A percentile compares a stretch with the other conserved stretches of the same genome.
Evolutionary conservation across 2,888 invertebrate species (phyloP).

Genomic region (Ormia ochracea): DNA sequence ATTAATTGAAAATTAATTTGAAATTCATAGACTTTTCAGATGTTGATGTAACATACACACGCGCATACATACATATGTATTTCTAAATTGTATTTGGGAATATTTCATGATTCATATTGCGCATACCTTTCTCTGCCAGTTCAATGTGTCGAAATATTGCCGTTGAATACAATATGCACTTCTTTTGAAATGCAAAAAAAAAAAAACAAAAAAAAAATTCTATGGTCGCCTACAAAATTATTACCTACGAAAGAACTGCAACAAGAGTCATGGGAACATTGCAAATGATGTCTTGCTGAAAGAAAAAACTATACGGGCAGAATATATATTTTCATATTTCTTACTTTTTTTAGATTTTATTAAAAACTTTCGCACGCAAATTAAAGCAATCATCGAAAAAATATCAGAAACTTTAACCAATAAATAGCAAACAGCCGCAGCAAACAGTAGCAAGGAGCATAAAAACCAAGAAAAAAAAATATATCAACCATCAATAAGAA

Average conservation of each 20-base stretch:
- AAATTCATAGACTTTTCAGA: too few species aligned
- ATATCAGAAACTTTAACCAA: conserved; percentile 49
- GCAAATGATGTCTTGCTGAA: conserved; percentile 28
- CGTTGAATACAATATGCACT: background rate
- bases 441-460: conserved; percentile 61
- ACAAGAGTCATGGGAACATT: conserved; percentile 50
- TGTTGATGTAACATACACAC: too few species aligned
- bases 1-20: too few species aligned
- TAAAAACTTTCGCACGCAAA: conserved; percentile 75
- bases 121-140: background rate
- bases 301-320: conserved; percentile 25
- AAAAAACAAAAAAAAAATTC: conserved; percentile 12
- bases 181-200: background rate
- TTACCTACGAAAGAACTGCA: conserved; percentile 18
- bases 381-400: conserved; percentile 74
- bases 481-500: conserved; percentile 1
- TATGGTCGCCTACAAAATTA: conserved; percentile 48
- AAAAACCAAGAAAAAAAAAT: conserved; percentile 35
- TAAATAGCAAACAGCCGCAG: conserved; percentile 61
- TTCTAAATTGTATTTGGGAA: too few species aligned
- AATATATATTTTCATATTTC: conserved; percentile 30
- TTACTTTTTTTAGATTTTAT: conserved; percentile 63
- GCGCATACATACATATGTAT: too few species aligned
- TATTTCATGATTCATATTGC: too few species aligned
- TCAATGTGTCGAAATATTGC: background rate